Percentiles rank a stretch among this genome's conserved stretches.
Conservation (phyloP, 2,113 vertebrate genomes). For the Fregata magnificens region DNA sequence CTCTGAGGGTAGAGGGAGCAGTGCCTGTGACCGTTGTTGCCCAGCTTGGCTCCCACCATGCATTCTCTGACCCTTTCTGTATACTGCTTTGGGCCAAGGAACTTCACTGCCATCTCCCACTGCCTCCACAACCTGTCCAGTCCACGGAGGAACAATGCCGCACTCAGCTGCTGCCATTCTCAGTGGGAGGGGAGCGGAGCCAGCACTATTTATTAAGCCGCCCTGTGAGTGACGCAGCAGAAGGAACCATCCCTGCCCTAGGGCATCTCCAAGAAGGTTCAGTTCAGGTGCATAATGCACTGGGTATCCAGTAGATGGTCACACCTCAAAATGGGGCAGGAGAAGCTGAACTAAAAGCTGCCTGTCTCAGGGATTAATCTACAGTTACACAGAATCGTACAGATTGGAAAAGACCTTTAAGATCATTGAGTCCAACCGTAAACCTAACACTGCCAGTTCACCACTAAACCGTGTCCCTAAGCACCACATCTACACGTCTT, state of each 20-base stretch:
- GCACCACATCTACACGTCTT: no score
- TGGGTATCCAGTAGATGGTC: background rate
- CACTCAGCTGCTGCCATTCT: background rate
- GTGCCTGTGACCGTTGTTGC: background rate
- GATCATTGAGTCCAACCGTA: no score
- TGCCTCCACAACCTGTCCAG: accelerated
- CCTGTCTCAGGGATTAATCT: background rate
- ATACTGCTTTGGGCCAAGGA: accelerated
- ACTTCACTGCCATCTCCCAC: background rate
- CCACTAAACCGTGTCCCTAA: no score
- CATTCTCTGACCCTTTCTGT: accelerated
- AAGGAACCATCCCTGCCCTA: background rate
- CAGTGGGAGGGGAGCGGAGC: background rate
- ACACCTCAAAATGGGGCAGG: background rate
- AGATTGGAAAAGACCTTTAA: no score
- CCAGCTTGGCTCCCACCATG: accelerated
- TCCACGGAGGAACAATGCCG: accelerated
- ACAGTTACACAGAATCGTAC: no score
- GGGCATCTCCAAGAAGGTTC: background rate
- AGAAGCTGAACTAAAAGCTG: background rate
- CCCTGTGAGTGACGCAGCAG: accelerated
- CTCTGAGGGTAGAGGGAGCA: background rate
- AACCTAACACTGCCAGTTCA: no score
- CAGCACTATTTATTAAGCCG: background rate
- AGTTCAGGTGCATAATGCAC: background rate